Evolutionary conservation across 2,888 invertebrate species (phyloP).

Genomic region (Augochlorella aurata): DNA sequence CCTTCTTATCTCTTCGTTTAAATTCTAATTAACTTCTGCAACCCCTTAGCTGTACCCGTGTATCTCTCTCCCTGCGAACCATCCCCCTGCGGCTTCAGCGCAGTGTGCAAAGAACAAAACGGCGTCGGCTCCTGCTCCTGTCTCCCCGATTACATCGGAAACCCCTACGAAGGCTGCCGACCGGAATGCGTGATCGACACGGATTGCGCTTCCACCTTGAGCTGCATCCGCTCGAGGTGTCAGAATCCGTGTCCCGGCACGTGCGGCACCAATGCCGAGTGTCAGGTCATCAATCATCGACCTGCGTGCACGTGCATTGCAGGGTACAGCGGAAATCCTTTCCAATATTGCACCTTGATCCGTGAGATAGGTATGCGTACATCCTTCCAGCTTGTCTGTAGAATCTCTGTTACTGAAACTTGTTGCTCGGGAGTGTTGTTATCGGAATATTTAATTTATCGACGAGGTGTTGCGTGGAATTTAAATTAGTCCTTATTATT

Average conservation of each 20-base stretch:
- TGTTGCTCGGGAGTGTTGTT: neutral
- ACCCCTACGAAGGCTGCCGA: constrained; percentile 87
- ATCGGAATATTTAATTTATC: neutral
- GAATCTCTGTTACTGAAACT: neutral
- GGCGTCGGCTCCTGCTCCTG: constrained; percentile 84
- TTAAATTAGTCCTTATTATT: no score
- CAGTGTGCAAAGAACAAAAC: constrained; percentile 83
- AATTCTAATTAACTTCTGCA: neutral
- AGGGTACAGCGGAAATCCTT: constrained; percentile 83
- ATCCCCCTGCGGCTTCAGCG: constrained; percentile 87
- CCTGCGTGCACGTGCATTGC: constrained; percentile 80
- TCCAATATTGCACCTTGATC: constrained; percentile 84
- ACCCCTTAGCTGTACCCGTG: constrained; percentile 33
- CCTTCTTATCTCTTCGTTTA: neutral
- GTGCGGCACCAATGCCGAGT: constrained; percentile 85
- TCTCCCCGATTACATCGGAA: constrained; percentile 85
- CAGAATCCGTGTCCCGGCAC: constrained; percentile 87
- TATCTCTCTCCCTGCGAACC: constrained; percentile 85
- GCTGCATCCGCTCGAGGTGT: constrained; percentile 89
- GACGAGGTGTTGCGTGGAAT: neutral
- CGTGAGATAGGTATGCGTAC: constrained; percentile 64
- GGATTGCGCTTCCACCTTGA: constrained; percentile 88
- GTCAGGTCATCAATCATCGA: constrained; percentile 81
- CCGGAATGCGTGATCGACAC: constrained; percentile 91
- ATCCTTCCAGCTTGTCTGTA: neutral